Percentiles rank a stretch among this genome's conserved stretches.
Evolutionary conservation across 2,797 vertebrate genomes (phyloP).

Genomic region (Spinus pinus): DNA sequence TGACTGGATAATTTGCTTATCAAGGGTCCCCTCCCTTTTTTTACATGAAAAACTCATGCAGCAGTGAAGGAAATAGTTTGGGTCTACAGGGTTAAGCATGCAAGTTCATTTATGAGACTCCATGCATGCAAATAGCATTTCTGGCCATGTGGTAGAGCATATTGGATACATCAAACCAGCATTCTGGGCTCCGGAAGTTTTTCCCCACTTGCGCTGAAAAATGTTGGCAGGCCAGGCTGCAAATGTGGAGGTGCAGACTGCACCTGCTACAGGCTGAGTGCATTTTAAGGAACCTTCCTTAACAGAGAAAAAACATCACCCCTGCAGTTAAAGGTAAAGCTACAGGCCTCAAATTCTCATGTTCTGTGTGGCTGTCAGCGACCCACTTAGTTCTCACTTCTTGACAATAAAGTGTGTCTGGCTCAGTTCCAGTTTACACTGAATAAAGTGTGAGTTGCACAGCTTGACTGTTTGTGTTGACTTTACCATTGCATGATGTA

Average conservation of each 20-base stretch:
- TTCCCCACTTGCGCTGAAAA: background rate
- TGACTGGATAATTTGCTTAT: background rate
- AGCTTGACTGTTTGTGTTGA: background rate
- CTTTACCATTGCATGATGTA: background rate
- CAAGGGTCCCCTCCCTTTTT: background rate
- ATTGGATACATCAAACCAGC: background rate
- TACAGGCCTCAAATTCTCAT: background rate
- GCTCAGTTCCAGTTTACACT: background rate
- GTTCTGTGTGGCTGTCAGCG: background rate
- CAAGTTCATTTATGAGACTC: background rate
- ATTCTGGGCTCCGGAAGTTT: background rate
- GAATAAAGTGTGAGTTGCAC: background rate
- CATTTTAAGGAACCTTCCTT: background rate
- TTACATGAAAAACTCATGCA: rapidly evolving
- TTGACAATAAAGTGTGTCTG: background rate
- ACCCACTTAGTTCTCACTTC: background rate
- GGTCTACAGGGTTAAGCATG: background rate
- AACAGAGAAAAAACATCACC: background rate
- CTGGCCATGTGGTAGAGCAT: background rate
- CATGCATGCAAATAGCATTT: background rate
- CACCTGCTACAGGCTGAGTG: background rate
- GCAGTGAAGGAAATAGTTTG: background rate
- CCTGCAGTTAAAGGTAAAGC: background rate
- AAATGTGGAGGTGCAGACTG: background rate
- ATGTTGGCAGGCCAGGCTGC: background rate